Conservation (phyloP, 2,797 vertebrate genomes). For the Paramormyrops hopkinsi region DNA sequence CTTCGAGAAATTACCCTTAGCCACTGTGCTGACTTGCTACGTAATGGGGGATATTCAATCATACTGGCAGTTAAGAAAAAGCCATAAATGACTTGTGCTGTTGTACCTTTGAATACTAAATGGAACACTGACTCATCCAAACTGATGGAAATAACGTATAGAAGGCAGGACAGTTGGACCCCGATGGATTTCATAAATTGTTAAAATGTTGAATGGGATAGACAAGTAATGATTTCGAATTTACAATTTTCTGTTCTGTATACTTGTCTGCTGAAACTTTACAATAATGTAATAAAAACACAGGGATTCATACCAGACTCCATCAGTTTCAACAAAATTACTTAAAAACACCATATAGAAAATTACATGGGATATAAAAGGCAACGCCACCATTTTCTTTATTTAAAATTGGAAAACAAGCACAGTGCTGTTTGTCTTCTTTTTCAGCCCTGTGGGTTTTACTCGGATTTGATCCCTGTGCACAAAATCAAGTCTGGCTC, state of each 20-base stretch:
- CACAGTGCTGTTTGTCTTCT: not conserved
- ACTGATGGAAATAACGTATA: not conserved
- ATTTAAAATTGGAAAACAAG: not conserved
- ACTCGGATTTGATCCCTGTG: not conserved
- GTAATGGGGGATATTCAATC: not conserved
- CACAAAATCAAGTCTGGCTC: not conserved
- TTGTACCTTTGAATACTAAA: not conserved
- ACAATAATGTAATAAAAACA: not conserved
- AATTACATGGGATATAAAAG: not conserved
- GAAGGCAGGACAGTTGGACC: not conserved
- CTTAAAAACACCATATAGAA: not conserved
- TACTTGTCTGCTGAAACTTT: not conserved
- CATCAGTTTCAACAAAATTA: not conserved
- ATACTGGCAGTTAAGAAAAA: not conserved
- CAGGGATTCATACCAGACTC: not conserved
- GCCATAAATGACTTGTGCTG: not conserved
- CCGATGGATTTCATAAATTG: not conserved
- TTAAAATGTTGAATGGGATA: not conserved
- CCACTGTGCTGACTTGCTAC: not conserved
- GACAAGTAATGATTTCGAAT: not conserved
- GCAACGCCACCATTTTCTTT: not conserved
- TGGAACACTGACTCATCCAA: not conserved
- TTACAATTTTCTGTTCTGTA: not conserved
- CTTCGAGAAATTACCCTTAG: not conserved
- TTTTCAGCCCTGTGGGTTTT: not conserved